Conservation (phyloP, 2,113 vertebrate genomes). For the rabbit (Oryctolagus cuniculus) region DNA sequence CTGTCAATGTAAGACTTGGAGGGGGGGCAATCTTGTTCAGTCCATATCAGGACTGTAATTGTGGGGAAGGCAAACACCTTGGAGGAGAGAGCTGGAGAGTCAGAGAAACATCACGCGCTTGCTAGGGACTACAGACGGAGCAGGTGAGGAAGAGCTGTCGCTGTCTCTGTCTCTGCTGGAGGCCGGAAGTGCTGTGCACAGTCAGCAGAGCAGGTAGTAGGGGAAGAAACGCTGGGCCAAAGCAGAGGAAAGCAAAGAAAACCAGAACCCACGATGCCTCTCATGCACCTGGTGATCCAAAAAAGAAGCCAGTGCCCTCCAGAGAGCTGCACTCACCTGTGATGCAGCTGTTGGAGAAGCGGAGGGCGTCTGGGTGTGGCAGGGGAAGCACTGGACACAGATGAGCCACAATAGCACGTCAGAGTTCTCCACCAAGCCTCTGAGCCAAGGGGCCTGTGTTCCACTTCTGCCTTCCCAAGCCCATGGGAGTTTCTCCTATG, state of each 20-base stretch:
- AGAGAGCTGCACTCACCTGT: accelerated
- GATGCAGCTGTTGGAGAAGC: neutral
- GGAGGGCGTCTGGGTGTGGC: neutral
- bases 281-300: accelerated
- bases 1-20: no score
- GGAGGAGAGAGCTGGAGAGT: neutral
- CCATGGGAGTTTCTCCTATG: neutral
- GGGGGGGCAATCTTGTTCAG: no score
- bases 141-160: neutral
- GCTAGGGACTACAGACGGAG: neutral
- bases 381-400: neutral
- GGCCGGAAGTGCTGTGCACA: neutral
- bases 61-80: neutral
- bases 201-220: neutral
- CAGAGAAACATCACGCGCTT: neutral
- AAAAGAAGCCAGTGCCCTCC: neutral
- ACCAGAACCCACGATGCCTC: neutral
- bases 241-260: neutral
- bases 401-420: accelerated
- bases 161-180: neutral
- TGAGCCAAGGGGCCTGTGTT: neutral
- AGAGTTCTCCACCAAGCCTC: neutral
- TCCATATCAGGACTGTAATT: no score
- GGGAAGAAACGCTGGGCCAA: neutral
- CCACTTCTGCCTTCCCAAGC: neutral